These are phyloP conservation scores for Rhinichthys osculus DNA, from an alignment of 2,797 vertebrate genomes.

Conservation along the genomic window DNA sequence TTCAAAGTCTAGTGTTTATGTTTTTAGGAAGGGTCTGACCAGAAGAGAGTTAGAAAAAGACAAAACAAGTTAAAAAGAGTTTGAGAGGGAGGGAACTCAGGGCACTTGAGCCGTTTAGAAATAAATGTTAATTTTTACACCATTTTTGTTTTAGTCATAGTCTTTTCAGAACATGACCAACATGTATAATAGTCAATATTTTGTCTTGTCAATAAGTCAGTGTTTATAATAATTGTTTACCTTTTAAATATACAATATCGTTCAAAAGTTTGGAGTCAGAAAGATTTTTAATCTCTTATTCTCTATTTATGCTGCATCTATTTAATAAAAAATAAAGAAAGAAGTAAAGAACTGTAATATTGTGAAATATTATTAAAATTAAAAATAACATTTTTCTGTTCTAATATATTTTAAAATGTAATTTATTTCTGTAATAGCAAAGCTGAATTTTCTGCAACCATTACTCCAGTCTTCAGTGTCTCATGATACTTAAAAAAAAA, in stretches of 20 bases:
- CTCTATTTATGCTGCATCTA: not conserved
- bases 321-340: not conserved
- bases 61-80: not conserved
- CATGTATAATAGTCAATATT: not conserved
- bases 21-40: constrained; percentile 13
- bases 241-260: not conserved
- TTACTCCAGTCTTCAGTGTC: not conserved
- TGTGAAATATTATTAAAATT: not conserved
- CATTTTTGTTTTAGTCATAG: not conserved
- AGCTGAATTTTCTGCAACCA: not conserved
- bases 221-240: not conserved
- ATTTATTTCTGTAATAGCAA: not conserved
- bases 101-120: constrained; percentile 71
- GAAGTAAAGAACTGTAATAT: not conserved
- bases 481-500: too few relatives aligned
- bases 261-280: not conserved
- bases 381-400: not conserved
- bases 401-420: not conserved
- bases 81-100: not conserved
- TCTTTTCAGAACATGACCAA: not conserved
- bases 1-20: constrained; percentile 8
- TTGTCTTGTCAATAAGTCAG: not conserved
- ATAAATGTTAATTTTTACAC: constrained; percentile 61
- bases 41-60: not conserved
- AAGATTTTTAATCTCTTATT: not conserved